Percentiles rank a stretch among this genome's conserved stretches.
These are phyloP conservation scores for Ellobium chinense DNA, from an alignment of 2,888 invertebrate species.

Conservation along the genomic window DNA sequence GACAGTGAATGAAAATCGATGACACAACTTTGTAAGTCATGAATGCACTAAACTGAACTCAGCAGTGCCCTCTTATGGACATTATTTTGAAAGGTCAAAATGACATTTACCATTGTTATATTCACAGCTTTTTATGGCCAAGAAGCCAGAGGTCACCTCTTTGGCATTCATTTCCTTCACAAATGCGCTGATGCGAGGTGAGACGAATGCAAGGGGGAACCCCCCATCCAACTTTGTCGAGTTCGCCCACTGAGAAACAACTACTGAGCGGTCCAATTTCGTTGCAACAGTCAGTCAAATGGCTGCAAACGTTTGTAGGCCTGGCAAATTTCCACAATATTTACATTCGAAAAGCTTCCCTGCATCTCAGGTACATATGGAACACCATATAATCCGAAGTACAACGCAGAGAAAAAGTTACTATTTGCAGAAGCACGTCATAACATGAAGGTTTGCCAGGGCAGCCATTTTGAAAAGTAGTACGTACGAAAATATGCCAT, in stretches of 20 bases:
- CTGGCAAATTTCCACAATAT: neutral
- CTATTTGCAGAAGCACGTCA: constrained; percentile 41
- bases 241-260: neutral
- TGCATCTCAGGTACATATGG: neutral
- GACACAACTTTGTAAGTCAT: no score
- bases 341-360: neutral
- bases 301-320: neutral
- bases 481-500: constrained; percentile 15
- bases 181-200: constrained; percentile 23
- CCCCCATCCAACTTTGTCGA: constrained; percentile 24
- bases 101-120: constrained; percentile 43
- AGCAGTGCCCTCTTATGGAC: no score
- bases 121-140: constrained; percentile 32
- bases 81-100: neutral
- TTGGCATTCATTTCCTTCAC: constrained; percentile 42
- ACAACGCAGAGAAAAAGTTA: constrained; percentile 12
- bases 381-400: constrained; percentile 31
- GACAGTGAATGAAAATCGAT: no score
- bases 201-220: constrained; percentile 13
- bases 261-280: neutral
- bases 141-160: constrained; percentile 39
- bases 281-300: neutral
- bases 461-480: constrained; percentile 46
- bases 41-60: no score
- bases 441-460: constrained; percentile 36